phyloP scores from a whole-genome alignment of 1,140 invertebrate species.

The Apis mellifera region Amel_HAv3.1 CM009933.2:3779501-3780000 shows the following conservation, averaged over 20 bases:
- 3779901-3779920: neutral
- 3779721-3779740: neutral
- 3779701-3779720: too few species aligned
- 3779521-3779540: too few species aligned
- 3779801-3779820: neutral
- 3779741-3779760: neutral
- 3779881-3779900: neutral
- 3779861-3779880: neutral
- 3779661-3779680: too few species aligned
- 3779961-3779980: constrained; percentile 1
- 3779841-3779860: neutral
- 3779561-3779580: too few species aligned
- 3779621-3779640: too few species aligned
- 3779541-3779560: too few species aligned
- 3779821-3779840: neutral
- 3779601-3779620: too few species aligned
- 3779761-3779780: neutral
- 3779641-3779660: too few species aligned
- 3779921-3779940: neutral
- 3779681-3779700: too few species aligned
- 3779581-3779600: too few species aligned
- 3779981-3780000: neutral
- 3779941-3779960: neutral
- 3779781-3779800: neutral
- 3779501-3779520: too few species aligned